Percentiles rank a stretch among this genome's conserved stretches.
Conservation (phyloP, 2,888 invertebrate species). For the Sabellastarte sp. region DNA sequence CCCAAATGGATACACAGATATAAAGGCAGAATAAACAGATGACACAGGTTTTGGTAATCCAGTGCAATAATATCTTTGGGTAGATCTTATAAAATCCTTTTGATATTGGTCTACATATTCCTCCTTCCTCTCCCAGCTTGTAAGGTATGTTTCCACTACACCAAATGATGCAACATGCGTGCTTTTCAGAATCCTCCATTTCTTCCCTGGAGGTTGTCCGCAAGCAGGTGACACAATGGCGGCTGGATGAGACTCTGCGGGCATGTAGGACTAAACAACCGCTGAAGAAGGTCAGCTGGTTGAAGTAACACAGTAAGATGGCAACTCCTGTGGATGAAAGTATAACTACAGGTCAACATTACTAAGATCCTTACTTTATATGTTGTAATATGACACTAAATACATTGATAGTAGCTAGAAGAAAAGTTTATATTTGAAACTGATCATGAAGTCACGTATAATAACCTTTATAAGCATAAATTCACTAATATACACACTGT, state of each 20-base stretch:
- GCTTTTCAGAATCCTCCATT: conserved; percentile 17
- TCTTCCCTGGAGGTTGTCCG: conserved; percentile 25
- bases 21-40: conserved; percentile 23
- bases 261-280: conserved; percentile 45
- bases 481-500: too few relatives aligned
- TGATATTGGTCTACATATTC: conserved; percentile 17
- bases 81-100: conserved; percentile 13
- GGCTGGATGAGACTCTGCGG: conserved; percentile 29
- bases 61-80: conserved; percentile 21
- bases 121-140: conserved; percentile 21
- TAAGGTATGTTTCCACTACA: conserved; percentile 20
- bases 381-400: too few relatives aligned
- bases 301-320: conserved; percentile 45
- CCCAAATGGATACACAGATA: conserved; percentile 25
- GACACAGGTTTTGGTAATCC: conserved; percentile 16
- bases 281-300: conserved; percentile 43
- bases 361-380: too few relatives aligned
- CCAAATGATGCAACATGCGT: conserved; percentile 3
- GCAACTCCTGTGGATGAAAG: conserved; percentile 46
- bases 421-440: too few relatives aligned
- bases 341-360: too few relatives aligned
- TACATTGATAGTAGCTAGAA: too few relatives aligned
- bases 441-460: too few relatives aligned
- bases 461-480: too few relatives aligned
- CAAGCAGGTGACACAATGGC: conserved; percentile 34